These are phyloP conservation scores for Molanna angustata DNA, from an alignment of 2,888 invertebrate genomes.

Conservation along the genomic window DNA sequence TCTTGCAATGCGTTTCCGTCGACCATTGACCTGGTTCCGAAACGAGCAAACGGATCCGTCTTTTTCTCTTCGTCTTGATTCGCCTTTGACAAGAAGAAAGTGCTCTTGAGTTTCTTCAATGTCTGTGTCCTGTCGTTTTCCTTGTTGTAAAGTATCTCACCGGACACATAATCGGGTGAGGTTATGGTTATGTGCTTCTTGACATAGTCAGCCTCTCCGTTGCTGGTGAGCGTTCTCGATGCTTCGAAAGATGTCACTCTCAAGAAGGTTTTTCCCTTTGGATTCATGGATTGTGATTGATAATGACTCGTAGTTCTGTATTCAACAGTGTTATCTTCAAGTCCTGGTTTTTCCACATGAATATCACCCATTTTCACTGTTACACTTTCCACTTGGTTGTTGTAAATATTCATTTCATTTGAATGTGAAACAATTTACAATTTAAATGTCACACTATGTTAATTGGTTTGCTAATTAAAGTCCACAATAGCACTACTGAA, in stretches of 20 bases:
- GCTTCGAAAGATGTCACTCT: conserved; percentile 14
- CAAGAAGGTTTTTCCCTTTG: conserved; percentile 6
- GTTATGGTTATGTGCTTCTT: conserved; percentile 13
- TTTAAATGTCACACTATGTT: conserved; percentile 4
- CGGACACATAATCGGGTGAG: conserved; percentile 10
- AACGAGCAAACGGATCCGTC: conserved; percentile 22
- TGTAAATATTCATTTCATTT: conserved; percentile 12
- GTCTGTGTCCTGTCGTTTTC: conserved; percentile 15
- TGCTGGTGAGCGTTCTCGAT: conserved; percentile 2
- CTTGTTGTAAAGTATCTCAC: conserved; percentile 5
- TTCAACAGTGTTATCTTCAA: conserved; percentile 8
- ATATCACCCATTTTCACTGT: conserved; percentile 1
- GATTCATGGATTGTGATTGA: conserved; percentile 6
- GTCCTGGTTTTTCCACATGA: neutral
- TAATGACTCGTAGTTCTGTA: conserved; percentile 11
- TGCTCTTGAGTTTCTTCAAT: conserved; percentile 16
- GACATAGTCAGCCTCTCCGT: conserved; percentile 8
- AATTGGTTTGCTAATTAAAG: neutral
- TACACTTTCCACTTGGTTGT: conserved; percentile 7
- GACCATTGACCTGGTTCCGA: conserved; percentile 12
- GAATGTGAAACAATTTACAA: neutral
- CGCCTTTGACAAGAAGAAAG: conserved; percentile 17
- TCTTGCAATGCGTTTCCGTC: conserved; percentile 44
- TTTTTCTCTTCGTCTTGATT: conserved; percentile 6
- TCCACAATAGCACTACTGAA: neutral